Evolutionary conservation across 1,140 invertebrate species (phyloP), one percentile per base, ranked within the genome.

Genomic region (Philaenus spumarius): DNA sequence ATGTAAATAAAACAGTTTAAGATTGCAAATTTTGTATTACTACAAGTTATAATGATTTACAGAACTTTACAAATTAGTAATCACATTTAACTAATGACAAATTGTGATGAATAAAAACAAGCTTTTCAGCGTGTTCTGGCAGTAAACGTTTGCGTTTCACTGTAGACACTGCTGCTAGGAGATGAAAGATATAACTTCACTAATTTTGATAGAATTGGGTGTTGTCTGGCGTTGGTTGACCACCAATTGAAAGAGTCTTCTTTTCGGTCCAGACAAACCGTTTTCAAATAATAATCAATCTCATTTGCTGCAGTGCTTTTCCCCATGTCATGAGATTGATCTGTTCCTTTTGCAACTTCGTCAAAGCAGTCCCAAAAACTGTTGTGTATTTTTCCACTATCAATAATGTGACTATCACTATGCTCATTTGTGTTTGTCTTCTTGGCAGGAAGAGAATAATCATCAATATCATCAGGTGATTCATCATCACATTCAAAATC

Each of bases 351-450:
- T 43, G 40, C 40, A n/a, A 43, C 5, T 5, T 43, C n/a, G 5
- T 43, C 40, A 37, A 53, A 53, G 34, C 17, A 24, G 47, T 50
- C 20, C 47, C 20, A 50, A 30, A 50, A 50, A 22, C 20, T 23
- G 47, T 3, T 23, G 24, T 6, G 47, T 22, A 50, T 50, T 50
- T 50, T 50, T 50, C n/a, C 22, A 30, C 42, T 43, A 15, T 7
- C 40, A 43, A n/a, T n/a, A n/a, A n/a, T n/a, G n/a, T n/a, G n/a
- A n/a, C 40, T 7, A 6, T n/a, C 40, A 43, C 40, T 43, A 19
- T 5, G n/a, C 20, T 43, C n/a, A n/a, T n/a, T n/a, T n/a, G n/a
- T n/a, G n/a, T n/a, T n/a, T n/a, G n/a, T n/a, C n/a, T n/a, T n/a
- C 40, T 43, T 43, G 40, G 40, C n/a, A 43, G 40, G 40, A 15